Percentiles rank a stretch among this genome's conserved stretches.
phyloP scores from a whole-genome alignment of 2,888 invertebrate genomes.

The Cyclophora punctaria region DNA sequence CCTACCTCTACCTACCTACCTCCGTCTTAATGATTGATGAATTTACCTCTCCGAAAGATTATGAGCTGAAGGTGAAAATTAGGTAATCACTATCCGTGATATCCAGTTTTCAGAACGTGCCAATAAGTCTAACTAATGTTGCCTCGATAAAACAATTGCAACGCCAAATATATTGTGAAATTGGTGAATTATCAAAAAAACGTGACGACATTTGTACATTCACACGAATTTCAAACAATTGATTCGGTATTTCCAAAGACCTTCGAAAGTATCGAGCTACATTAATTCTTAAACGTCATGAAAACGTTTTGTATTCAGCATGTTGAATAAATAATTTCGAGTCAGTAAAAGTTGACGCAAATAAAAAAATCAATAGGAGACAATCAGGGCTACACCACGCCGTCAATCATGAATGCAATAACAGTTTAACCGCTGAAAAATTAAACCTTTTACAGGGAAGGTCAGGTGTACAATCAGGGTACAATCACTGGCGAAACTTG shows the following conservation, averaged over 20 bases:
- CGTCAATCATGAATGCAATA: constrained; percentile 12
- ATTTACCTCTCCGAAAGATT: constrained; percentile 1
- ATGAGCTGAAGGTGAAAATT: constrained; percentile 3
- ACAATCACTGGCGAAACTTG: constrained; percentile 7
- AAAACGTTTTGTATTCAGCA: neutral
- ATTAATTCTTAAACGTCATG: too few species aligned
- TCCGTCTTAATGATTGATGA: constrained; percentile 29
- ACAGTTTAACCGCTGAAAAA: constrained; percentile 14
- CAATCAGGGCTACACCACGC: constrained; percentile 11
- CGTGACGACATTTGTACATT: too few species aligned
- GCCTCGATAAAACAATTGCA: too few species aligned
- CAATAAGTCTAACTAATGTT: too few species aligned
- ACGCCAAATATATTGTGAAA: too few species aligned
- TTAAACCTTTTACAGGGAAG: constrained; percentile 13
- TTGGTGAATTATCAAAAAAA: too few species aligned
- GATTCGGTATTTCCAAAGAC: too few species aligned
- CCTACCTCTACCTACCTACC: constrained; percentile 1
- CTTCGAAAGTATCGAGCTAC: too few species aligned
- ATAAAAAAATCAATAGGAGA: constrained; percentile 7
- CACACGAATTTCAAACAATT: too few species aligned
- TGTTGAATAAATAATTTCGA: too few species aligned
- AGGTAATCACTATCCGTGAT: neutral
- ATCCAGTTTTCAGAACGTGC: too few species aligned
- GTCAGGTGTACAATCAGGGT: constrained; percentile 2
- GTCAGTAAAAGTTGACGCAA: neutral